Percentiles rank a stretch among this genome's conserved stretches.
These are phyloP conservation scores for Temnothorax unifasciatus DNA, from an alignment of 2,888 invertebrate species.

Conservation along the genomic window DNA sequence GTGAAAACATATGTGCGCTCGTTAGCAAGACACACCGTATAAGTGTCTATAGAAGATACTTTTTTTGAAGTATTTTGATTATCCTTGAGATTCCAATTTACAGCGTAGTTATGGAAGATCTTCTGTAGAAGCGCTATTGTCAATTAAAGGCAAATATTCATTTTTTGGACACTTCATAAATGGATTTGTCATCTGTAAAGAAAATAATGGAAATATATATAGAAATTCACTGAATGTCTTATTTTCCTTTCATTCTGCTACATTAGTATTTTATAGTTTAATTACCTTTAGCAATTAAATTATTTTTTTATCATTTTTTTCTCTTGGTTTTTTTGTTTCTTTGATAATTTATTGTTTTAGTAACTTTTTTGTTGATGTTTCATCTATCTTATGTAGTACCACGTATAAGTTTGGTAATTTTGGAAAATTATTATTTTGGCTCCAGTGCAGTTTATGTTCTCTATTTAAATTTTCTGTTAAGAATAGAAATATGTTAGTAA, in stretches of 20 bases:
- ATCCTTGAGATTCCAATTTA: neutral
- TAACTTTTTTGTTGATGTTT: neutral
- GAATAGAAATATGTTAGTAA: neutral
- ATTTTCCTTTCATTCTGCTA: too few relatives aligned
- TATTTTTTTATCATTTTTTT: too few relatives aligned
- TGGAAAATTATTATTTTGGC: neutral
- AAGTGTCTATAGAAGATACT: neutral
- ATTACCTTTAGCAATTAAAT: conserved; percentile 5
- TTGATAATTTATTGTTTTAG: neutral
- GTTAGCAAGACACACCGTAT: conserved; percentile 18
- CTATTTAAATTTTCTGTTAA: neutral
- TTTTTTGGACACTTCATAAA: neutral
- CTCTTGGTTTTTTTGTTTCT: neutral
- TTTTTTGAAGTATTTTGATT: neutral
- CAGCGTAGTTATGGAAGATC: neutral
- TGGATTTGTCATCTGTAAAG: neutral
- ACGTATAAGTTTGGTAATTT: neutral
- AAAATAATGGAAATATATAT: too few relatives aligned
- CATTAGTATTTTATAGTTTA: neutral
- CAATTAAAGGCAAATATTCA: neutral
- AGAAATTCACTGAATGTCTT: too few relatives aligned
- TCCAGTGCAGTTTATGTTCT: neutral
- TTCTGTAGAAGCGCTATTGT: neutral
- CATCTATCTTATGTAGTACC: neutral
- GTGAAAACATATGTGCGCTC: conserved; percentile 19